Evolutionary conservation across 2,113 vertebrate species (phyloP).

Genomic region (Caloenas nicobarica): DNA sequence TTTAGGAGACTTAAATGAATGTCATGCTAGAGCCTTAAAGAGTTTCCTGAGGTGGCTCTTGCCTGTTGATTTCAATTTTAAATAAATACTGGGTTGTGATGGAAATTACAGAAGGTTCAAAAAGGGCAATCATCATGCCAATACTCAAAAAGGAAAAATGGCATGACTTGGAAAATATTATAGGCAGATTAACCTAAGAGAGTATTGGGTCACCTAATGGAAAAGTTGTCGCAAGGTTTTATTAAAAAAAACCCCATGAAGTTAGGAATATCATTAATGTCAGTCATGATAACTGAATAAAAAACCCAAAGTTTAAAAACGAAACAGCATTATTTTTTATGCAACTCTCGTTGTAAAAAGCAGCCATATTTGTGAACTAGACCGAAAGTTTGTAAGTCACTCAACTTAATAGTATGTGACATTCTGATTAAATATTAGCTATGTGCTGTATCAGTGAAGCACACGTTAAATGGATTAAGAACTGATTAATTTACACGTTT

Average conservation of each 20-base stretch:
- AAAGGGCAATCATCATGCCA: neutral
- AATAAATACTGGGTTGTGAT: neutral
- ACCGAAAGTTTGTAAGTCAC: conserved; percentile 9
- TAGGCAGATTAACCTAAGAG: neutral
- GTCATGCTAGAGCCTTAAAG: neutral
- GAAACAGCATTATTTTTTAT: neutral
- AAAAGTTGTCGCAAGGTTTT: neutral
- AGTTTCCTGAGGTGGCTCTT: neutral
- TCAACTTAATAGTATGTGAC: neutral
- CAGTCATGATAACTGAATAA: neutral
- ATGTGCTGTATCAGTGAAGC: conserved; percentile 51
- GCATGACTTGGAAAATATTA: neutral
- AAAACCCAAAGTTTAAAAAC: neutral
- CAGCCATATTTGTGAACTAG: neutral
- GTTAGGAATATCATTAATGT: accelerated
- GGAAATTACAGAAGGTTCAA: neutral
- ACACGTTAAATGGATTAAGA: conserved; percentile 65
- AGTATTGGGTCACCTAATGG: neutral
- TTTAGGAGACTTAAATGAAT: too few species aligned
- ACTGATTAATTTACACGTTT: conserved; percentile 59
- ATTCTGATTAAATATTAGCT: conserved; percentile 61
- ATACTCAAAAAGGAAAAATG: neutral
- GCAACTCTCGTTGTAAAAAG: neutral
- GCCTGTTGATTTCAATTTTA: neutral
- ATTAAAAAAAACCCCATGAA: neutral